phyloP scores from a whole-genome alignment of 2,888 invertebrate genomes.

The Eupithecia subumbrata region DNA sequence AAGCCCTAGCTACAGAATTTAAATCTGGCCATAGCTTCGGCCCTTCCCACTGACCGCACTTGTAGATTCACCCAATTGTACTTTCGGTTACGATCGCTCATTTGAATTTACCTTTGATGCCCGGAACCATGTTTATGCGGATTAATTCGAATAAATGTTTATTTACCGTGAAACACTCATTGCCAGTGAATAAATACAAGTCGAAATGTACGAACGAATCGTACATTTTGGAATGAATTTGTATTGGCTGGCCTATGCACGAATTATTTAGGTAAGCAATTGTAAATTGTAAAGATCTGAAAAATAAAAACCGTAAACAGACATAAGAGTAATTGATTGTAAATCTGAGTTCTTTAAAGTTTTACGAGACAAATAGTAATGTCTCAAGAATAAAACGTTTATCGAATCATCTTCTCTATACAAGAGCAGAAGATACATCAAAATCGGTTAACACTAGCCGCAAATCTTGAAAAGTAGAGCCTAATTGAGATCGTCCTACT shows the following conservation, averaged over 20 bases:
- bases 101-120: constrained; percentile 12
- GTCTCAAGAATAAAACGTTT: too few relatives aligned
- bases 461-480: too few relatives aligned
- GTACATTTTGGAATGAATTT: neutral
- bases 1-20: neutral
- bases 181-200: constrained; percentile 2
- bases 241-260: neutral
- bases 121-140: neutral
- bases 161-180: neutral
- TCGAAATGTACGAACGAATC: neutral
- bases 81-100: constrained; percentile 4
- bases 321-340: too few relatives aligned
- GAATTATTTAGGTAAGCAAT: neutral
- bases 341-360: too few relatives aligned
- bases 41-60: constrained; percentile 8
- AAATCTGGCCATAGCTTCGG: neutral
- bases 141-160: constrained; percentile 5
- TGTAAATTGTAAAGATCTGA: too few relatives aligned
- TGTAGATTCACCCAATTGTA: neutral
- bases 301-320: too few relatives aligned
- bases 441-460: neutral
- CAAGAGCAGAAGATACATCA: neutral
- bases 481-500: too few relatives aligned
- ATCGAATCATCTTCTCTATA: too few relatives aligned
- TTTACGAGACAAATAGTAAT: too few relatives aligned